phyloP scores from a whole-genome alignment of 2,888 invertebrate species.

The Eupithecia centaureata region DNA sequence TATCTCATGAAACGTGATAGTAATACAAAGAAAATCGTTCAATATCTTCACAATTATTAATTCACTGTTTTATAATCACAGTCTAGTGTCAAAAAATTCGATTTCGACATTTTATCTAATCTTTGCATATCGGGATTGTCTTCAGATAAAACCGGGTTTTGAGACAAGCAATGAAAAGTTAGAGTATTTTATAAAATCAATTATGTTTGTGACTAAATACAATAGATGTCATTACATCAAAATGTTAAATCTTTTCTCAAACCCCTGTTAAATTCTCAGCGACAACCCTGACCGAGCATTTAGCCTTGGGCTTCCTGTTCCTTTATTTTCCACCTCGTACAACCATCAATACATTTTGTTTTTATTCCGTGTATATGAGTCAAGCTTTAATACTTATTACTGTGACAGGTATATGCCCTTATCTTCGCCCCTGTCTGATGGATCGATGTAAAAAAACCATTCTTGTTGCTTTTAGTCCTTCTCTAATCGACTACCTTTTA shows the following conservation, averaged over 20 bases:
- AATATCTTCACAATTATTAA: too few species aligned
- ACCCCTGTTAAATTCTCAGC: background rate
- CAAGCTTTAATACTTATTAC: constrained; percentile 72
- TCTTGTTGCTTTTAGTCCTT: constrained; percentile 60
- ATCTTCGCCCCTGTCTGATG: constrained; percentile 72
- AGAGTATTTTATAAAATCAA: background rate
- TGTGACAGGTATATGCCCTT: constrained; percentile 75
- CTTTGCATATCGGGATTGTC: background rate
- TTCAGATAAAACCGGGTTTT: background rate
- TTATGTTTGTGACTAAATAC: background rate
- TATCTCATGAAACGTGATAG: too few species aligned
- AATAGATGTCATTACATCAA: background rate
- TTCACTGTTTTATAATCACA: too few species aligned
- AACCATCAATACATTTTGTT: constrained; percentile 52
- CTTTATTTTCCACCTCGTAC: constrained; percentile 38
- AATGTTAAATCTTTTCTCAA: background rate
- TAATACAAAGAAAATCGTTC: too few species aligned
- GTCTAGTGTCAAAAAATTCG: background rate
- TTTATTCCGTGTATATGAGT: constrained; percentile 57
- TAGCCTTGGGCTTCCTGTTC: background rate
- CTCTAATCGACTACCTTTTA: constrained; percentile 69
- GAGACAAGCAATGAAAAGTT: background rate
- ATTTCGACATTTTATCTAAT: background rate
- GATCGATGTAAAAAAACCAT: constrained; percentile 72
- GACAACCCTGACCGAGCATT: constrained; percentile 8